Evolutionary conservation across 2,797 vertebrate species (phyloP).

Genomic region (Pipistrellus kuhlii): DNA sequence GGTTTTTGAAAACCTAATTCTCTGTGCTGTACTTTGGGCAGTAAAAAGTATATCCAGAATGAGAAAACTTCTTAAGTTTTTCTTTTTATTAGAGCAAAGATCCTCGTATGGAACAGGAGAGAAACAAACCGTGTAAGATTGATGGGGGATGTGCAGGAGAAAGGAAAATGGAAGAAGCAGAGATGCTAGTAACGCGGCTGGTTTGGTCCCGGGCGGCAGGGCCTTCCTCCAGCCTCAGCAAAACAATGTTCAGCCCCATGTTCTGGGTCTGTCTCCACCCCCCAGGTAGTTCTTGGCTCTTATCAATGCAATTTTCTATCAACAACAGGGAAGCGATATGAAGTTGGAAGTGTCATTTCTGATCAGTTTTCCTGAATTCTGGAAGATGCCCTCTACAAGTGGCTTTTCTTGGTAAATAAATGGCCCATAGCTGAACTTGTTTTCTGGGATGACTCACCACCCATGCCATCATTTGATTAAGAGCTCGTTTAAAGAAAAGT

Average conservation of each 20-base stretch:
- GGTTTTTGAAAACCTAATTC: constrained; percentile 83
- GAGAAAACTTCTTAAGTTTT: constrained; percentile 72
- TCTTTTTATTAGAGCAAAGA: constrained; percentile 80
- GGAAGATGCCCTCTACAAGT: background rate
- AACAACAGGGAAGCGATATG: background rate
- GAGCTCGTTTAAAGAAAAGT: background rate
- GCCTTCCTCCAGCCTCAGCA: background rate
- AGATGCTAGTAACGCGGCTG: background rate
- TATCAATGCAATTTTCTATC: background rate
- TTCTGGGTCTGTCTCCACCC: background rate
- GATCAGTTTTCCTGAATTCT: background rate
- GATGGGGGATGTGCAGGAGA: background rate
- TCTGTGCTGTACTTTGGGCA: constrained; percentile 81
- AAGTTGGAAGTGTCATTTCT: background rate
- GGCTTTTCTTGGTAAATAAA: background rate
- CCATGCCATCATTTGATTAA: background rate
- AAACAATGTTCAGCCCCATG: background rate
- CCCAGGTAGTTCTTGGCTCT: background rate
- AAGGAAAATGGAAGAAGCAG: background rate
- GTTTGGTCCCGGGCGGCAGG: background rate
- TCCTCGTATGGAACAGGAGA: constrained; percentile 57
- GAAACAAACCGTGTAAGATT: constrained; percentile 54
- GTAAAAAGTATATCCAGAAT: constrained; percentile 76
- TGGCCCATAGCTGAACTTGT: background rate
- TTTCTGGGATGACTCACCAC: background rate